Conservation (phyloP, 2,888 invertebrate genomes). For the Helicoverpa assulta region DNA sequence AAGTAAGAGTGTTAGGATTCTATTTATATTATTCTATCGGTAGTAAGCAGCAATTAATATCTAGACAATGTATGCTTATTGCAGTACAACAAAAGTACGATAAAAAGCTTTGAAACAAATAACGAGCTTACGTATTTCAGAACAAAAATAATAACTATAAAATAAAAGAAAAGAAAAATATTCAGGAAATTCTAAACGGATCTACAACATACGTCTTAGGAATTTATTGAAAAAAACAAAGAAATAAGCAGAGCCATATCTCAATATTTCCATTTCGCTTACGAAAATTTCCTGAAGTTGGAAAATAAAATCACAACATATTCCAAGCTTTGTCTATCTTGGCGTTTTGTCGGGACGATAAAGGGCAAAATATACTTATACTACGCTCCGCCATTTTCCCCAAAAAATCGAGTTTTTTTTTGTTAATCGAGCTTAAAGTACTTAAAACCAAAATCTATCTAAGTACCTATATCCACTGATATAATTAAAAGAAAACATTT, state of each 20-base stretch:
- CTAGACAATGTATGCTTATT: no score
- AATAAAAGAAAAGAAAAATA: conserved; percentile 14
- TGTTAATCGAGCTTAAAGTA: no score
- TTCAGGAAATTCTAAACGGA: conserved; percentile 31
- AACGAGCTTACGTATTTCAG: not conserved
- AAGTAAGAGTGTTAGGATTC: no score
- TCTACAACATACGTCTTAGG: conserved; percentile 25
- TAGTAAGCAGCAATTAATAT: no score
- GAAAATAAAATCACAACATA: conserved; percentile 61
- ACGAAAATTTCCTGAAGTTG: conserved; percentile 41
- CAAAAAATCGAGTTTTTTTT: not conserved
- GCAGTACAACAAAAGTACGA: no score
- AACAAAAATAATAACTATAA: not conserved
- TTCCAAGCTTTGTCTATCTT: conserved; percentile 57
- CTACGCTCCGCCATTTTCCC: conserved; percentile 15
- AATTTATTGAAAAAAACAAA: conserved; percentile 51
- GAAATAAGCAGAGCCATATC: conserved; percentile 25
- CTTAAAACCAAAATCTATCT: no score
- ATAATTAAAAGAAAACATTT: no score
- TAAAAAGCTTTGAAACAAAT: not conserved
- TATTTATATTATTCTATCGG: no score
- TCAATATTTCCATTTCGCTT: conserved; percentile 36
- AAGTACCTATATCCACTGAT: no score
- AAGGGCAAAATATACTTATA: conserved; percentile 43
- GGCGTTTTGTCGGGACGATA: conserved; percentile 59